Percentiles rank a stretch among this genome's conserved stretches.
These are phyloP conservation scores for Plusia festucae DNA, from an alignment of 2,888 invertebrate genomes.

Conservation along the genomic window DNA sequence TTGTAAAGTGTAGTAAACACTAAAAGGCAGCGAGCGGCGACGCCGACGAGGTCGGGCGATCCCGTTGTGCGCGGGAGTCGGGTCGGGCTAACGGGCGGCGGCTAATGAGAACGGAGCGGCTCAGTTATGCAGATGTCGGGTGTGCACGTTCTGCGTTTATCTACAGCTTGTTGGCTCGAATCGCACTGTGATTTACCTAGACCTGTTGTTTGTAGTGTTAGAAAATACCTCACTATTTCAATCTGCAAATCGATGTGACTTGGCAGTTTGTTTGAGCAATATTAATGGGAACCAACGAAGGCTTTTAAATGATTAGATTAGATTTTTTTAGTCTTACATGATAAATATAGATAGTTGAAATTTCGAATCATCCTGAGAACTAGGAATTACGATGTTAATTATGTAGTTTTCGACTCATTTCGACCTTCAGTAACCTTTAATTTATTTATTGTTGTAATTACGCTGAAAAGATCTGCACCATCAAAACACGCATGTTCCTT, in stretches of 20 bases:
- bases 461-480: too few relatives aligned
- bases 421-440: neutral
- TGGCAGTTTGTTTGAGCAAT: neutral
- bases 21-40: slow-evolving; percentile 52
- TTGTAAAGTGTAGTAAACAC: slow-evolving; percentile 61
- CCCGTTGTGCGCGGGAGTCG: slow-evolving; percentile 78
- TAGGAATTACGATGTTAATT: neutral
- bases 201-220: slow-evolving; percentile 40
- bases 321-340: neutral
- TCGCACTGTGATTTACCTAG: slow-evolving; percentile 57
- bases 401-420: neutral
- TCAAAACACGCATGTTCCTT: neutral
- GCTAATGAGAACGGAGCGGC: slow-evolving; percentile 85
- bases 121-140: slow-evolving; percentile 85
- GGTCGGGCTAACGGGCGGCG: slow-evolving; percentile 83
- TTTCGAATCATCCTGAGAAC: neutral
- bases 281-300: neutral
- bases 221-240: slow-evolving; percentile 14
- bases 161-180: slow-evolving; percentile 60
- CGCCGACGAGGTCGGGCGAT: slow-evolving; percentile 65
- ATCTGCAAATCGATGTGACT: slow-evolving; percentile 18
- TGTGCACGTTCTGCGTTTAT: slow-evolving; percentile 64
- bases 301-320: slow-evolving; percentile 5
- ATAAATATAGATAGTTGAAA: neutral
- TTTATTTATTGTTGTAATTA: too few relatives aligned